Evolutionary conservation across 2,888 invertebrate species (phyloP), one percentile per base, ranked within the genome.

Genomic region (Amblyjoppa proteus): DNA sequence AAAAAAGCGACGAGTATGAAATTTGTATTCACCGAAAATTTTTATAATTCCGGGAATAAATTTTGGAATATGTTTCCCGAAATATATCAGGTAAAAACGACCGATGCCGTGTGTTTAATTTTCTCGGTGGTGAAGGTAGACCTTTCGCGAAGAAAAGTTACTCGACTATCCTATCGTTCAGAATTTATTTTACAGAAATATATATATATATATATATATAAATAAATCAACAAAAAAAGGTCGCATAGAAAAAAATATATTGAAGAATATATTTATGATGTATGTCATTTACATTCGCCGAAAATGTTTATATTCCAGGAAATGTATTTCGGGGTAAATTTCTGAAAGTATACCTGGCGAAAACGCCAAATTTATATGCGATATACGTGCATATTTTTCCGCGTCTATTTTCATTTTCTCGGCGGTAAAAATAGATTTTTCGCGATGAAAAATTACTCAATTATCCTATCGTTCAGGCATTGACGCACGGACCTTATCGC

Each of bases 401-500:
- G 45, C 45, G 16, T 16, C 16, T 41, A 41, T 49, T 13, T 49
- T 16, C 3, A 49, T 49, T 49, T 49, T 49, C 45, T 49, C 45
- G 28, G 28, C 1, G 11, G 28, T 13, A 25, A 28, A 28, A 58
- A 58, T 11, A 28, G 9, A 13, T 28, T 1, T 56, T 56, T 58
- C 38, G 13, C 13, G 13, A 56, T 16, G 11, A 25, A 20, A 56
- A 53, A 71, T 34, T 34, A 51, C 20, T 16, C 38, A 38, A 53
- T 53, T 20, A 71, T 20, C 3, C 16, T 58, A 34, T 34, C 53
- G 34, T 71, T 38, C 53, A 38, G 34, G 31, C n/a, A 56, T 53
- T 71, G 71, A 71, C 53, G 71, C 71, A 56, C 16, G 20, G 9
- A 41, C 41, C 25, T 71, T 71, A 71, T 73, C 58, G 56, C 58